Evolutionary conservation across 2,888 invertebrate genomes (phyloP), one percentile per base, ranked within the genome.

Genomic region (Julus scandinavius): DNA sequence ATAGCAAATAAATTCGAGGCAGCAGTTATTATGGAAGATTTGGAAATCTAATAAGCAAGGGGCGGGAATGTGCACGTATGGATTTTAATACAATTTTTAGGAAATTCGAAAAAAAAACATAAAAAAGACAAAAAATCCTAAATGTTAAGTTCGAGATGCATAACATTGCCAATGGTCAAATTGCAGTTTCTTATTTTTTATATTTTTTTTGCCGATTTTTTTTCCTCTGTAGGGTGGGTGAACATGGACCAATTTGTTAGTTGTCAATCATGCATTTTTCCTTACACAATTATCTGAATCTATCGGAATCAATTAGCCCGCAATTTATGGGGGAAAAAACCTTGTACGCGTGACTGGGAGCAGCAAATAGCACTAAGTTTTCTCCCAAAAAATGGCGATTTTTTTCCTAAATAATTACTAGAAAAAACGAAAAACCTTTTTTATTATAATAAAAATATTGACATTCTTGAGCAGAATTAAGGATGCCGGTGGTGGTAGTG

Each of bases 1-100:
- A 58, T 58, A 58, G 58, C 58, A 58, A 58, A 58, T 58, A 58
- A 58, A 58, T 58, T 58, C 58, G 58, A 58, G 58, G 58, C 58
- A 58, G 58, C 58, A 58, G 15, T 17, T 58, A 58, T 58, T 58
- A 58, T 58, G 58, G 58, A 58, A 58, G 58, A 58, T 58, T 58
- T 58, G 58, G 58, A 58, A 58, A 58, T 58, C 58, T 58, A 58
- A 58, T 58, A 58, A 58, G 58, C 58, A 58, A 15, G 58, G 7
- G 58, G 58, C 58, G 58, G 58, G 58, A 58, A 58, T 58, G 58
- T 17, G 15, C 11, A 15, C 58, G 15, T 58, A 58, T 58, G 58
- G 58, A 58, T 58, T 58, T 58, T 11, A 58, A 58, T 58, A 17
- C 58, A 58, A 15, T 11, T 58, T 58, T 58, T 58, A 58, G 58